These are phyloP conservation scores for Eristalis arbustorum DNA, from an alignment of 2,888 invertebrate genomes.

Conservation along the genomic window DNA sequence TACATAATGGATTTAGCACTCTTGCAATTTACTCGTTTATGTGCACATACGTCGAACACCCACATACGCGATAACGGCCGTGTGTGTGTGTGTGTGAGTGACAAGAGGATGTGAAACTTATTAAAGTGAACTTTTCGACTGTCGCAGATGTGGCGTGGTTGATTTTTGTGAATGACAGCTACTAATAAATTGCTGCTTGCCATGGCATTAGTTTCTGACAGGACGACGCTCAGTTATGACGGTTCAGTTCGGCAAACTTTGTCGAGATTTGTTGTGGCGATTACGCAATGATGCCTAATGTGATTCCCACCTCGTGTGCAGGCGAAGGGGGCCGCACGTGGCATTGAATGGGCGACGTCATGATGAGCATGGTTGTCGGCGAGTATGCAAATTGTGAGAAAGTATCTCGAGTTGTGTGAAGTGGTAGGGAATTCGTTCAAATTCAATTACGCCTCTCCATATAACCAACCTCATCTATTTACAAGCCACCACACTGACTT, in stretches of 20 bases:
- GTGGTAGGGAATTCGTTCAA: no score
- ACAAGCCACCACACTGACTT: background rate
- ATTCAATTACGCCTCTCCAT: no score
- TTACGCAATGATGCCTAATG: background rate
- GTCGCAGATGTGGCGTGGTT: background rate
- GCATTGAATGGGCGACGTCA: background rate
- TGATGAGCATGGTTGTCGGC: no score
- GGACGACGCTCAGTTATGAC: background rate
- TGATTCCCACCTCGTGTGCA: background rate
- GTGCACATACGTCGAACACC: background rate
- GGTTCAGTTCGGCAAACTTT: background rate
- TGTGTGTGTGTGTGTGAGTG: background rate
- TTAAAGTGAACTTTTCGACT: background rate
- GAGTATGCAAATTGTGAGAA: no score
- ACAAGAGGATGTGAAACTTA: background rate
- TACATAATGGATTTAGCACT: conserved; percentile 1
- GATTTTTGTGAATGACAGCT: background rate
- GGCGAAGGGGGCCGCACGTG: background rate
- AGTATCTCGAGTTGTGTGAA: no score
- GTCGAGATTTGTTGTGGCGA: background rate
- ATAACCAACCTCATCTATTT: no score
- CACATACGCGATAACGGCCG: background rate
- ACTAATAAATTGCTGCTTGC: background rate
- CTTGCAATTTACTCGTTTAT: background rate
- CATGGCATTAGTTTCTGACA: background rate